phyloP scores from a whole-genome alignment of 2,113 vertebrate genomes.

The Sinocyclocheilus maitianheensis region DNA sequence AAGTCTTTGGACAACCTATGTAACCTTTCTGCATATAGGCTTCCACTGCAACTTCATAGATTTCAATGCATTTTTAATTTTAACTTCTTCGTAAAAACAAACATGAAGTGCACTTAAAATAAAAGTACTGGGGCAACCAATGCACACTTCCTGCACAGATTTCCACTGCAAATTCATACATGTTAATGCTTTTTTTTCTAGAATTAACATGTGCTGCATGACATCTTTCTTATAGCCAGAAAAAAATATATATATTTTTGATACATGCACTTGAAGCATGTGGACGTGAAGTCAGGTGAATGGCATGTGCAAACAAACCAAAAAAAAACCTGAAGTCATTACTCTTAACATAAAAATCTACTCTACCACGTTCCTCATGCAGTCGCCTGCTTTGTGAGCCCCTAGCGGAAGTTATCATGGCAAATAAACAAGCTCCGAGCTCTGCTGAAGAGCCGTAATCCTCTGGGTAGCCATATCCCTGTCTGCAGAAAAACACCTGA shows the following conservation, averaged over 20 bases:
- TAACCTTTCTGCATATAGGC: background rate
- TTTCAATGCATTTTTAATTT: background rate
- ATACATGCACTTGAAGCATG: background rate
- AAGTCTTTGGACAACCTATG: background rate
- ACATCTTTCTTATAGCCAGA: background rate
- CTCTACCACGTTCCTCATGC: background rate
- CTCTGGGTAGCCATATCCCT: constrained; percentile 45
- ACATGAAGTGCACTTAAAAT: background rate
- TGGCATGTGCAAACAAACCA: background rate
- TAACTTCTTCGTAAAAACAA: background rate
- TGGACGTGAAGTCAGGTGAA: background rate
- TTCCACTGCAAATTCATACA: background rate
- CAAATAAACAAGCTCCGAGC: constrained; percentile 43
- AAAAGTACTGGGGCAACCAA: background rate
- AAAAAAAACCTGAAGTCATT: background rate
- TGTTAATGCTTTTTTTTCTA: background rate
- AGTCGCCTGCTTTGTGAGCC: constrained; percentile 12
- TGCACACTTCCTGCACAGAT: background rate
- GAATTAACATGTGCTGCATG: background rate
- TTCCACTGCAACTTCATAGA: background rate
- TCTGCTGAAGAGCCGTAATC: constrained; percentile 56
- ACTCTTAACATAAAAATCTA: constrained; percentile 13
- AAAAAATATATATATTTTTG: too few species aligned
- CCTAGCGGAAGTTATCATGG: constrained; percentile 48
- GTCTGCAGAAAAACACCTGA: constrained; percentile 45